Evolutionary conservation across 2,797 vertebrate genomes (phyloP), one percentile per base, ranked within the genome.

Genomic region (Emys orbicularis): DNA sequence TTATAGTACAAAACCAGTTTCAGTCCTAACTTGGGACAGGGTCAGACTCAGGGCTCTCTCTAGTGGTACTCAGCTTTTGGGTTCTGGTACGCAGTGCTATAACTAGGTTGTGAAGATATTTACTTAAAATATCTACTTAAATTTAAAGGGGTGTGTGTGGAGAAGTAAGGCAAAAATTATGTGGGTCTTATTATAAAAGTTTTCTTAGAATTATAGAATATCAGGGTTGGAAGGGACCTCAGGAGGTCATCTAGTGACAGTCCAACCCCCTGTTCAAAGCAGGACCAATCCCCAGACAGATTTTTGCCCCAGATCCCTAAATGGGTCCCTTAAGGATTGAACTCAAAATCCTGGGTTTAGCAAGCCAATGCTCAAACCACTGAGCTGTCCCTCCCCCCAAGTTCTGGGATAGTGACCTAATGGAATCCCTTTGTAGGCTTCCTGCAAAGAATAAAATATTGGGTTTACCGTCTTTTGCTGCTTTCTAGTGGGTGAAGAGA

Each of bases 1-100:
- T 29, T 96, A 85, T 85, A 94, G 90, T 93, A 92, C 91, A 79
- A 90, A 96, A 44, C 41, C 82, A 80, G 50, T 82, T 93, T 94
- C 25, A 2, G 88, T 88, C 94, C 90, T 92, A 93, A 95, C 96
- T 96, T 96, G 94, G 29, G 82, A 90, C 95, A 97, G 93, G 29
- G 82, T 90, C 83, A 92, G 82, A 23, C 7, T 72, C 16, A 11
- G 21, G 8, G 77, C 87, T 94, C 72, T 93, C 87, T 15, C 1
- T 86, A 41, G 80, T 93, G 57, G 18, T 79, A 23, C 37, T 88
- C 52, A 81, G 41, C 65, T 94, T 96, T 68, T 72, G 50, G 56
- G 86, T 65, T 74, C 82, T 93, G 59, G 54, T 1, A 37, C 12
- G 0, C 74, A 57, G 50, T 84, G 18, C 88, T 85, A 93, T 89